Evolutionary conservation across 2,888 invertebrate species (phyloP), one percentile per base, ranked within the genome.

Genomic region (Lamellibrachia satsuma): DNA sequence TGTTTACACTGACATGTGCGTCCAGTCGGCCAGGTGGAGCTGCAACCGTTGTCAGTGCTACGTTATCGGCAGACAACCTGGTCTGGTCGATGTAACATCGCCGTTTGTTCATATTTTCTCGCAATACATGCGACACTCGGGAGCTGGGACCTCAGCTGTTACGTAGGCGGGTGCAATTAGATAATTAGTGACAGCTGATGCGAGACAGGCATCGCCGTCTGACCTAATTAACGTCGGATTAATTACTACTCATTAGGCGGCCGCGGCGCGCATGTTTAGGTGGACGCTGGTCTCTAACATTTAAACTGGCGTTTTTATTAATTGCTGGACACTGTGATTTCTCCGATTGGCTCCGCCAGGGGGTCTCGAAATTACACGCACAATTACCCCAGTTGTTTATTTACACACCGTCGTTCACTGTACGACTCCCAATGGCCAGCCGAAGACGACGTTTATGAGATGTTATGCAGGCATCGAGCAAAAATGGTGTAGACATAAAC

Each of bases 281-380:
- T 75, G 75, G 75, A 75, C 75, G n/a, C n/a, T 75, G 75, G 22
- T 75, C 75, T 75, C 75, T 75, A 75, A 75, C 75, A 22, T 75
- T 75, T 75, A 75, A 75, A 75, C 75, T 75, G 75, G 22, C 75
- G 75, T n/a, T 75, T 75, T 75, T 75, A 75, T 75, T 75, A 75
- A 75, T 75, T 22, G 75, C 75, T 22, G 22, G 75, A 75, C 75
- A 6, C 75, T 75, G 75, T 75, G 75, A 75, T 75, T 75, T 75
- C 75, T 75, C 22, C 22, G 22, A 75, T 75, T 75, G 75, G 75
- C n/a, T 75, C 60, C 22, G 9, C 22, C 60, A 15, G 75, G 22
- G 75, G 75, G 22, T n/a, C 75, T 22, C 75, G 75, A 75, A 75
- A 75, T 75, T 75, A 75, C 75, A 75, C 75, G 75, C 15, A 22